Base-by-base conservation (phyloP, 1,140 invertebrate species). In the Neoseiulus cucumeris region DNA sequence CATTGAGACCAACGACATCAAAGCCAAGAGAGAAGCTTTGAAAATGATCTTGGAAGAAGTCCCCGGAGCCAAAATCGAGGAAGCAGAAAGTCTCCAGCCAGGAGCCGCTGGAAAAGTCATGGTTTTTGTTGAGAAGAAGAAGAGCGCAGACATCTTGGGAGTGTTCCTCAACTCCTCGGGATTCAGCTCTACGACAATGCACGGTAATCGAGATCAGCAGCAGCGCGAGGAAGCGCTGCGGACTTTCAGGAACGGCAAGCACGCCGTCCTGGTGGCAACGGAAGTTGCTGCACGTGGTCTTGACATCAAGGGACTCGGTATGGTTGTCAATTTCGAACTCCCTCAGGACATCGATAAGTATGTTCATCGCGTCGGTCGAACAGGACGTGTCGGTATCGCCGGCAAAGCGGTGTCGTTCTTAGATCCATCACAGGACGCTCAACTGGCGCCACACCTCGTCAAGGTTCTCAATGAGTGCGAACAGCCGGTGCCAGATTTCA, bases 281-380 rank as follows among this genome's bases (percentile, higher is more conserved):
- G 86, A 86, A 7, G 91, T 96, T 1, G 90, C 90, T 17, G 86
- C 90, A 0, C 77, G 92, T 64, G 91, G 92, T 14, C 73, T 91
- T 2, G 87, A 91, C 74, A 90, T 91, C 47, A 83, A 83, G 51
- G 83, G 85, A 65, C 85, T 93, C 0, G 80, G 83, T 59, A 86
- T 90, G 71, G 92, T 96, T 0, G 83, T 97, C 5, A 96, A 96
- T 74, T 96, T 84, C 72, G 91, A 96, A 74, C 72, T 96, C 68
- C 91, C 92, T 0, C 84, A 83, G 65, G 79, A 79, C 28, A 87
- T 94, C 66, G 89, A 93, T 68, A 89, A 93, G 66, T 97, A 97
- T 73, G 89, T 95, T 5, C 93, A 97, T 77, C 80, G 92, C 47
- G 95, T 96, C 72, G 93, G 93, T 1, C 79, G 92, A 71, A 97